Evolutionary conservation across 2,797 vertebrate species (phyloP).

Genomic region (Lacerta viridis): DNA sequence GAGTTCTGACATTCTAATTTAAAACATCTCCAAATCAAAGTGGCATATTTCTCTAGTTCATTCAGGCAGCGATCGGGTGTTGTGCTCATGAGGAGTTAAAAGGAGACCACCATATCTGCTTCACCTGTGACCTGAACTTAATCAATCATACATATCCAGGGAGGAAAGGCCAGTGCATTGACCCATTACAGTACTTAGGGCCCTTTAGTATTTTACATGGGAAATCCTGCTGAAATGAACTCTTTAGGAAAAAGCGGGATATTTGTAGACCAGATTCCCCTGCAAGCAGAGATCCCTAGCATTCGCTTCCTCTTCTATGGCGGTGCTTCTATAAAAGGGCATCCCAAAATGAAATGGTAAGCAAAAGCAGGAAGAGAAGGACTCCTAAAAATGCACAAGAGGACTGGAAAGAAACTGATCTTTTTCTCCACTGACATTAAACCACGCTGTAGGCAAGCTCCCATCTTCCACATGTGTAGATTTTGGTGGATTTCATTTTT

Average conservation of each 20-base stretch:
- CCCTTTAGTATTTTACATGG: constrained; percentile 35
- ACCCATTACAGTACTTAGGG: constrained; percentile 21
- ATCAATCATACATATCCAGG: constrained; percentile 18
- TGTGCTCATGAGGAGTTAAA: constrained; percentile 17
- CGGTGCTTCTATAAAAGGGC: background rate
- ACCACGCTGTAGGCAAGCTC: background rate
- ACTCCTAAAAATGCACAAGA: constrained; percentile 33
- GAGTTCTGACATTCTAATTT: background rate
- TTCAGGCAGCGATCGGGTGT: constrained; percentile 9
- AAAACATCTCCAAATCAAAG: constrained; percentile 19
- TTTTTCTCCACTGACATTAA: constrained; percentile 14
- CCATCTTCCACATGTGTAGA: too few species aligned
- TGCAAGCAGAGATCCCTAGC: constrained; percentile 44
- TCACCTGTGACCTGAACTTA: constrained; percentile 2
- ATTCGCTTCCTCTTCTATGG: constrained; percentile 49
- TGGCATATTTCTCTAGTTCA: background rate
- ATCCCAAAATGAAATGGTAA: constrained; percentile 18
- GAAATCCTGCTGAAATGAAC: constrained; percentile 45
- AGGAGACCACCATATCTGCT: background rate
- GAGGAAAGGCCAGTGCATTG: constrained; percentile 53
- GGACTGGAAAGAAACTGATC: constrained; percentile 24
- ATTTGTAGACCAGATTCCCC: background rate
- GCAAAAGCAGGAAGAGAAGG: constrained; percentile 8
- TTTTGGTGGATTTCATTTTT: too few species aligned
- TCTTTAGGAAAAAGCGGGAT: constrained; percentile 36